Evolutionary conservation across 2,888 invertebrate species (phyloP).

Genomic region (Palloptera scutellata): DNA sequence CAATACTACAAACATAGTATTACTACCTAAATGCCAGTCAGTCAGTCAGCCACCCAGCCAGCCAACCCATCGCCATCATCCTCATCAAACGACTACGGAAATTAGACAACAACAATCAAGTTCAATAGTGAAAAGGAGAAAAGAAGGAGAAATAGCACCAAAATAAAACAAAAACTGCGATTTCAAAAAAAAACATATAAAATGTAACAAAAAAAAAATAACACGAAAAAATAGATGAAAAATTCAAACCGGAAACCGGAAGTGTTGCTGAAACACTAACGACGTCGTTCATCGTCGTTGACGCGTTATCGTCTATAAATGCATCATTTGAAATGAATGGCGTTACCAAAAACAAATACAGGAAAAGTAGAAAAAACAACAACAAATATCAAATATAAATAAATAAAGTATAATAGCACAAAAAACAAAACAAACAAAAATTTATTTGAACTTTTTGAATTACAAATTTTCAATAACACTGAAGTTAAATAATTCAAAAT

Average conservation of each 20-base stretch:
- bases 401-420: too few species aligned
- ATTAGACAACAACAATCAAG: constrained; percentile 26
- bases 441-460: too few species aligned
- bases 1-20: background rate
- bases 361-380: too few species aligned
- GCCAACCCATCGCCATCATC: too few species aligned
- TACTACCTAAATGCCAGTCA: too few species aligned
- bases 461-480: too few species aligned
- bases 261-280: constrained; percentile 47
- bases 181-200: background rate
- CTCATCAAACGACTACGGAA: constrained; percentile 14
- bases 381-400: too few species aligned
- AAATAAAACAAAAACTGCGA: constrained; percentile 15
- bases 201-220: constrained; percentile 11
- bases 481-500: too few species aligned
- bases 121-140: constrained; percentile 32
- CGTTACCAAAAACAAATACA: too few species aligned
- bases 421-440: too few species aligned
- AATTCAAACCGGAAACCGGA: constrained; percentile 46
- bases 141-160: constrained; percentile 33
- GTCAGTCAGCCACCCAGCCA: too few species aligned
- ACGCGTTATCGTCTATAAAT: background rate
- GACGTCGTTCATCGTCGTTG: constrained; percentile 21
- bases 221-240: constrained; percentile 2
- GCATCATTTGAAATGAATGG: too few species aligned